Percentiles rank a stretch among this genome's conserved stretches.
These are phyloP conservation scores for Timandra comae DNA, from an alignment of 2,888 invertebrate genomes.

Conservation along the genomic window DNA sequence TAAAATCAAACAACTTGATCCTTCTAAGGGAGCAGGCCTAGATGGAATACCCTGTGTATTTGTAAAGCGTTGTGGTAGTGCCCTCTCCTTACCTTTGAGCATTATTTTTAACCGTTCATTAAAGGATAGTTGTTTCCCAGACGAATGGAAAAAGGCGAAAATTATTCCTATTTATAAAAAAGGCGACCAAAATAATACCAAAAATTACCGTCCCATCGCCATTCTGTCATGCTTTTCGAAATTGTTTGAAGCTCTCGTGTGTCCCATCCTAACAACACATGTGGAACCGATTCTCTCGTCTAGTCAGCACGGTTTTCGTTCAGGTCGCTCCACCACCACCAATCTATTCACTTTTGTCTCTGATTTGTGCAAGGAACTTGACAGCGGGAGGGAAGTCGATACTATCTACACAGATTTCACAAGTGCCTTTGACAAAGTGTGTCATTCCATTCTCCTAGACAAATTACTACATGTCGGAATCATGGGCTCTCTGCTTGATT, in stretches of 20 bases:
- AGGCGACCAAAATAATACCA: not conserved
- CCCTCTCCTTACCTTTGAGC: not conserved
- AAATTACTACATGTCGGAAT: not conserved
- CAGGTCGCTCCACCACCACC: not conserved
- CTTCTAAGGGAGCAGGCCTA: constrained; percentile 5
- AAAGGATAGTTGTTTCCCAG: not conserved
- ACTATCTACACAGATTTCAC: constrained; percentile 3
- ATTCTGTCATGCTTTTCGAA: constrained; percentile 1
- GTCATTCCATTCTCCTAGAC: not conserved
- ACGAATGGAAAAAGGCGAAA: constrained; percentile 1
- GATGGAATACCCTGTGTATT: constrained; percentile 5
- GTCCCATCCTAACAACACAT: not conserved
- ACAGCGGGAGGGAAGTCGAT: constrained; percentile 1
- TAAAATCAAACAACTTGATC: constrained; percentile 1
- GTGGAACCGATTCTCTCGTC: not conserved
- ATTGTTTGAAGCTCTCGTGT: not conserved
- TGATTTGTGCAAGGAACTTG: not conserved
- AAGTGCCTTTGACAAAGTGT: constrained; percentile 5
- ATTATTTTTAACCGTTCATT: constrained; percentile 4
- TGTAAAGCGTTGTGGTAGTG: not conserved
- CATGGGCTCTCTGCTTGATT: not conserved
- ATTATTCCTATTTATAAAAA: constrained; percentile 3
- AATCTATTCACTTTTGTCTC: not conserved
- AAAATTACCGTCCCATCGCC: constrained; percentile 5
- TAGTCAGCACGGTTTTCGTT: constrained; percentile 1